Percentiles rank a stretch among this genome's conserved stretches.
Conservation (phyloP, 2,113 vertebrate genomes). For the Rhinoderma darwinii region DNA sequence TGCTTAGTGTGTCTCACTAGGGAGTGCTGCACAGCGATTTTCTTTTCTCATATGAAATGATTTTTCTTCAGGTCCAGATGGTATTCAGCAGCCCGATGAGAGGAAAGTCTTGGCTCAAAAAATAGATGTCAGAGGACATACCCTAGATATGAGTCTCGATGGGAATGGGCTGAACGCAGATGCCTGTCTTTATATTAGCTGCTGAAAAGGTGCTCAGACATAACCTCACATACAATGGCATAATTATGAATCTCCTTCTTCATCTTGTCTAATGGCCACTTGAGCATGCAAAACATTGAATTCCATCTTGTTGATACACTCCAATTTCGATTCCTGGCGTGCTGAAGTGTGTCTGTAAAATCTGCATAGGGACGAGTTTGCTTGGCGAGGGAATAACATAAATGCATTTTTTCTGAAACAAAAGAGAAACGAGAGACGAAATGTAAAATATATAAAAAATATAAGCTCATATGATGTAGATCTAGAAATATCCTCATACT, state of each 20-base stretch:
- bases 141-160: slow-evolving; percentile 2
- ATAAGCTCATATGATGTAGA: background rate
- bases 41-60: slow-evolving; percentile 18
- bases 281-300: slow-evolving; percentile 55
- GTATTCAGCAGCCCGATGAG: slow-evolving; percentile 57
- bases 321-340: slow-evolving; percentile 61
- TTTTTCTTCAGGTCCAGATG: slow-evolving; percentile 58
- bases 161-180: slow-evolving; percentile 60
- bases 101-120: background rate
- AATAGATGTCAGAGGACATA: slow-evolving; percentile 45
- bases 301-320: slow-evolving; percentile 64
- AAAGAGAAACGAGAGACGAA: background rate
- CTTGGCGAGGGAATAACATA: slow-evolving; percentile 51
- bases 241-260: slow-evolving; percentile 58
- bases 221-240: slow-evolving; percentile 5
- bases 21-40: slow-evolving; percentile 11
- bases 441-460: background rate
- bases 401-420: background rate
- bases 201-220: background rate
- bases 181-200: slow-evolving; percentile 60
- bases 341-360: slow-evolving; percentile 58
- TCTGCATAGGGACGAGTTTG: slow-evolving; percentile 61
- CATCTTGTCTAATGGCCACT: slow-evolving; percentile 54
- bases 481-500: background rate
- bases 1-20: slow-evolving; percentile 34